Conservation (phyloP, 2,888 invertebrate species). For the Metellina segmentata region DNA sequence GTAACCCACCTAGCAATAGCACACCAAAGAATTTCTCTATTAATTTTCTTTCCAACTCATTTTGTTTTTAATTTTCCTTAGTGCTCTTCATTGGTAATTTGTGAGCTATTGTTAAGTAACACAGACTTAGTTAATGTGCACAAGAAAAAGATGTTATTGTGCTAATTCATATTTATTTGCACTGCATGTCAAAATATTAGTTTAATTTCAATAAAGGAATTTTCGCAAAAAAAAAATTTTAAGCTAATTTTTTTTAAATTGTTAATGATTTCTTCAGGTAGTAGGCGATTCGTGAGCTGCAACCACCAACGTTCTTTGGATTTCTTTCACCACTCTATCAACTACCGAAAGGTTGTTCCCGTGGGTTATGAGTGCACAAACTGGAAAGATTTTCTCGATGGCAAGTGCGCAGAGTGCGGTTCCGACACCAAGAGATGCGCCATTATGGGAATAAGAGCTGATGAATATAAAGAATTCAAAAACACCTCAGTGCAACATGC, state of each 20-base stretch:
- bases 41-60: too few species aligned
- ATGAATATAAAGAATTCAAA: conserved; percentile 78
- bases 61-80: too few species aligned
- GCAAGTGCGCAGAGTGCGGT: conserved; percentile 89
- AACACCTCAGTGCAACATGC: conserved; percentile 40
- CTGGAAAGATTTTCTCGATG: conserved; percentile 87
- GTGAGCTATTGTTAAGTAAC: too few species aligned
- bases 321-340: conserved; percentile 91
- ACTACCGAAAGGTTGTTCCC: conserved; percentile 88
- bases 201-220: too few species aligned
- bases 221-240: too few species aligned
- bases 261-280: background rate
- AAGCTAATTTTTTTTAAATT: background rate
- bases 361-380: conserved; percentile 90
- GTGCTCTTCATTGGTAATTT: too few species aligned
- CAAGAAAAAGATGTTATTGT: too few species aligned
- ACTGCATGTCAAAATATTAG: too few species aligned
- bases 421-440: conserved; percentile 86
- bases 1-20: too few species aligned
- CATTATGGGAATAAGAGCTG: conserved; percentile 85
- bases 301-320: conserved; percentile 92
- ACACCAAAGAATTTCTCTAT: too few species aligned
- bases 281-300: conserved; percentile 87
- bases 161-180: too few species aligned
- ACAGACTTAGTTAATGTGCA: too few species aligned